These are phyloP conservation scores for Callocephalon fimbriatum DNA, from an alignment of 2,113 vertebrate species.

Conservation along the genomic window DNA sequence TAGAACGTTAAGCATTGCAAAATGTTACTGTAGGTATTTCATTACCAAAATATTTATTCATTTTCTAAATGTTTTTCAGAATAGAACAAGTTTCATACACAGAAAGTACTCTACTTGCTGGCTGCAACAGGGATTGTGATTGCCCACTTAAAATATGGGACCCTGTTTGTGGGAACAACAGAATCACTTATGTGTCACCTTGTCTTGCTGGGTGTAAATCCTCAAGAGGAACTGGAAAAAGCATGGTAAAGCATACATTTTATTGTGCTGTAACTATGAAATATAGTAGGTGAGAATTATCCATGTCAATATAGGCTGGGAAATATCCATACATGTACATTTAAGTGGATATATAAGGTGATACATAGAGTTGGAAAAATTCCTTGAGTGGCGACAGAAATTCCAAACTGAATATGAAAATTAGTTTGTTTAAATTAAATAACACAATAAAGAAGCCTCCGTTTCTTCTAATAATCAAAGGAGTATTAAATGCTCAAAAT, in stretches of 20 bases:
- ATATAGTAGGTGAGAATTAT: not conserved
- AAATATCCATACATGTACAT: not conserved
- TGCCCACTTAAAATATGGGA: conserved; percentile 84
- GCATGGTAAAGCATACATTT: conserved; percentile 75
- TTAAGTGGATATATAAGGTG: not conserved
- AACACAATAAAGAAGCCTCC: not conserved
- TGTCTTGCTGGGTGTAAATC: conserved; percentile 89
- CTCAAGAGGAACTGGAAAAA: conserved; percentile 80
- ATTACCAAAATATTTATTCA: not conserved
- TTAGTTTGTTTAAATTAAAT: not conserved
- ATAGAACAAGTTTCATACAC: conserved; percentile 45
- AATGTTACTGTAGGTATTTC: not conserved
- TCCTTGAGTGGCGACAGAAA: not conserved
- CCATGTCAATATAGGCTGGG: not conserved
- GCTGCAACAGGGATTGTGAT: conserved; percentile 83
- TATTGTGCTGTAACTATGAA: not conserved
- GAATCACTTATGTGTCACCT: conserved; percentile 87
- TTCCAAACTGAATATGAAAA: not conserved
- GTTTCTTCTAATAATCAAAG: not conserved
- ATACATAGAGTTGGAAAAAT: not conserved
- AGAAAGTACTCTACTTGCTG: conserved; percentile 68
- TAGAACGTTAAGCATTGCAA: not conserved
- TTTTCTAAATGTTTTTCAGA: conserved; percentile 70
- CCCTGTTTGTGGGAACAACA: conserved; percentile 88
- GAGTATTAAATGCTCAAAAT: not conserved